Conservation (phyloP, 2,113 vertebrate genomes). For the Fulmarus glacialis region DNA sequence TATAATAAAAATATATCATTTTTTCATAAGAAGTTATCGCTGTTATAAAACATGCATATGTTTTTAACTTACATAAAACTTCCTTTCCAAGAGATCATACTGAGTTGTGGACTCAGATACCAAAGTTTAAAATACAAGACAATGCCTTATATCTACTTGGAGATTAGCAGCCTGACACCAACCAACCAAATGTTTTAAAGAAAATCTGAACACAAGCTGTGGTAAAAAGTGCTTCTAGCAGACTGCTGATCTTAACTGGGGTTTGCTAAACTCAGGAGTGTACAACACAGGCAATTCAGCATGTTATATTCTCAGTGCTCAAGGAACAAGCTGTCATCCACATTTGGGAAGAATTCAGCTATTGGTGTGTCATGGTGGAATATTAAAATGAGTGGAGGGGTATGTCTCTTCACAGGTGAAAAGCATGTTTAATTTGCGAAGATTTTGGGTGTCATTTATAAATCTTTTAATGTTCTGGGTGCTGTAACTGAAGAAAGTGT, state of each 20-base stretch:
- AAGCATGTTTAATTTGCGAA: neutral
- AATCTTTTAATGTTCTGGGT: neutral
- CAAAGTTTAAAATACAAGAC: neutral
- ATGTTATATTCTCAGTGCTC: neutral
- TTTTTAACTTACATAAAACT: conserved; percentile 31
- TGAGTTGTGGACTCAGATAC: neutral
- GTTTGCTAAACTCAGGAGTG: neutral
- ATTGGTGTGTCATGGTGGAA: neutral
- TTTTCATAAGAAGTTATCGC: conserved; percentile 9
- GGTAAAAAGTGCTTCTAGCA: neutral
- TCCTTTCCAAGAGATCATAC: neutral
- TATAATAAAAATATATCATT: conserved; percentile 37
- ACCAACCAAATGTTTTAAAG: neutral
- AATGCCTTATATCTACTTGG: neutral
- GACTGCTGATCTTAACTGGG: neutral
- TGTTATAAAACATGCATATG: conserved; percentile 22
- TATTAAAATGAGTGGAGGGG: neutral
- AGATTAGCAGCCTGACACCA: neutral
- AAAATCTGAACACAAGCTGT: neutral
- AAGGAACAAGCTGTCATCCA: neutral
- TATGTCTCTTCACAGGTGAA: neutral
- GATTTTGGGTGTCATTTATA: neutral
- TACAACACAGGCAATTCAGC: neutral
- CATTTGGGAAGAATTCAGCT: neutral
- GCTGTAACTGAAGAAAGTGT: neutral